Percentiles rank a stretch among this genome's conserved stretches.
phyloP scores from a whole-genome alignment of 2,888 invertebrate genomes.

The Drosophila mayaguana region DNA sequence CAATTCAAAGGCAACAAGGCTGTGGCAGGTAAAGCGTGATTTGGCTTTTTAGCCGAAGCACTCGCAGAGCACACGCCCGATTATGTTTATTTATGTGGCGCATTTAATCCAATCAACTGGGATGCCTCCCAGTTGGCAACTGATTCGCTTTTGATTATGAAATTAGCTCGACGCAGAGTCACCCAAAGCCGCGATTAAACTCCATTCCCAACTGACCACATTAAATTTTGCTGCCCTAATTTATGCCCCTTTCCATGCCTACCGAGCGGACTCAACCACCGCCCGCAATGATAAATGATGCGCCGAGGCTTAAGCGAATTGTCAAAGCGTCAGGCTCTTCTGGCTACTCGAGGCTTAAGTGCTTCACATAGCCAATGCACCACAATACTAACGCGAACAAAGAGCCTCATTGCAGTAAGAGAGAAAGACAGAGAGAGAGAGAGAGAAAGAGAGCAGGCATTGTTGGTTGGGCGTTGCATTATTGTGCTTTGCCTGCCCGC shows the following conservation, averaged over 20 bases:
- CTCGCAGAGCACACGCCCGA: conserved; percentile 52
- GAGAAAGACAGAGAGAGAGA: background rate
- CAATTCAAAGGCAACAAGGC: conserved; percentile 74
- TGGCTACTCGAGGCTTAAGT: conserved; percentile 37
- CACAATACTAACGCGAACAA: conserved; percentile 6
- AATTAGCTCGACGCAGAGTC: conserved; percentile 57
- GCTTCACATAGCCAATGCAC: conserved; percentile 8
- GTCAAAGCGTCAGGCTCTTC: conserved; percentile 38
- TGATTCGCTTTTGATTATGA: conserved; percentile 63
- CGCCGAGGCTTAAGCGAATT: conserved; percentile 30
- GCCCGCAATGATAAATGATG: conserved; percentile 53
- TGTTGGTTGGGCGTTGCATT: conserved; percentile 17
- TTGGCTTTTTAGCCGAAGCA: conserved; percentile 23
- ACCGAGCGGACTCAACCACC: conserved; percentile 22
- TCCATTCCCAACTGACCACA: conserved; percentile 27
- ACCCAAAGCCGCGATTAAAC: conserved; percentile 60
- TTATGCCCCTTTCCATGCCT: conserved; percentile 51
- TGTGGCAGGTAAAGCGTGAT: conserved; percentile 48
- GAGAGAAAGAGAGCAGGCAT: conserved; percentile 1
- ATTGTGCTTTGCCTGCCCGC: conserved; percentile 27
- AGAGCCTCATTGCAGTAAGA: background rate
- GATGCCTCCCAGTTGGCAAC: conserved; percentile 40
- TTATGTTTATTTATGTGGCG: conserved; percentile 78
- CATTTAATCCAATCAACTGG: conserved; percentile 74
- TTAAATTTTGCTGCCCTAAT: conserved; percentile 65